phyloP scores from a whole-genome alignment of 2,797 vertebrate species.

The Cetoscarus ocellatus region DNA sequence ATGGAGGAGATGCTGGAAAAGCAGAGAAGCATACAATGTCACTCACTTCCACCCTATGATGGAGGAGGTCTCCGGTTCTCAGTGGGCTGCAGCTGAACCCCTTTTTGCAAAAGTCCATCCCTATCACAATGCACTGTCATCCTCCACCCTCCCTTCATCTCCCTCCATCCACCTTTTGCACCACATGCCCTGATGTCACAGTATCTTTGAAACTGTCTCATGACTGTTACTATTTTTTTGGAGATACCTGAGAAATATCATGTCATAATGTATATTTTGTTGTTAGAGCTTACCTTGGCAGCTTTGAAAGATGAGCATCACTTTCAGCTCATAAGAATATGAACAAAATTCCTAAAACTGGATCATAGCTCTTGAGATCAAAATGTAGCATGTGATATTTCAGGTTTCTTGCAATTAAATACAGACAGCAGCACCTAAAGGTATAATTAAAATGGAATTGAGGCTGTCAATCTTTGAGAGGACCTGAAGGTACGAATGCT shows the following conservation, averaged over 20 bases:
- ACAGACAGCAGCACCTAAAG: constrained; percentile 72
- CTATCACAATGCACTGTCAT: too few species aligned
- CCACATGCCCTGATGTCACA: constrained; percentile 15
- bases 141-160: neutral
- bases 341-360: constrained; percentile 14
- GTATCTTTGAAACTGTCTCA: constrained; percentile 11
- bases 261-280: neutral
- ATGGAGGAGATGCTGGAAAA: too few species aligned
- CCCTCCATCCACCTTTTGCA: constrained; percentile 5
- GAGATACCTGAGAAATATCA: neutral
- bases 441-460: constrained; percentile 76
- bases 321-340: neutral
- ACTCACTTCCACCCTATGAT: too few species aligned
- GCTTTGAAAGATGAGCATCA: constrained; percentile 7
- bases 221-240: constrained; percentile 22
- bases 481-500: constrained; percentile 71
- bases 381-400: constrained; percentile 54
- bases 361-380: constrained; percentile 39
- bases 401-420: constrained; percentile 70
- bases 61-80: too few species aligned
- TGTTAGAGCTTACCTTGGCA: neutral
- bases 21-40: too few species aligned
- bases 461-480: constrained; percentile 65
- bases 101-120: too few species aligned
- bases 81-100: too few species aligned